Percentiles rank a stretch among this genome's conserved stretches.
phyloP scores from a whole-genome alignment of 2,797 vertebrate species.

The Gallinago nigripennis region DNA sequence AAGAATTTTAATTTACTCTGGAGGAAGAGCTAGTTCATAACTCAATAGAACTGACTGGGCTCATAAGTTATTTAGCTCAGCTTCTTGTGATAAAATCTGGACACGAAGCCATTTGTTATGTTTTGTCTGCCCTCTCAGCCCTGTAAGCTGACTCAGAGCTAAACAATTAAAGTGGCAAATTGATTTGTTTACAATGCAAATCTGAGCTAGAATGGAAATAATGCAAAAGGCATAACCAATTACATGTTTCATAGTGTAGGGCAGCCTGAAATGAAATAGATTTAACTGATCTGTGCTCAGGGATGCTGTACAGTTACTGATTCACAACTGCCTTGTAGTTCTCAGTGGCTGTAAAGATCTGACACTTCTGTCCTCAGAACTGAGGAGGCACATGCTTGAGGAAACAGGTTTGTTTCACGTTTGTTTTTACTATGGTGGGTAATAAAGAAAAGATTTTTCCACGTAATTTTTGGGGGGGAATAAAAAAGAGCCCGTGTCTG shows the following conservation, averaged over 20 bases:
- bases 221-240: slow-evolving; percentile 33
- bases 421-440: neutral
- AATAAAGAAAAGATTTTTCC: neutral
- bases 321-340: neutral
- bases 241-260: neutral
- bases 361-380: neutral
- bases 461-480: rapidly evolving
- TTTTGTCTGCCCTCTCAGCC: slow-evolving; percentile 32
- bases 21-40: slow-evolving; percentile 54
- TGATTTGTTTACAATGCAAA: slow-evolving; percentile 52
- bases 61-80: slow-evolving; percentile 60
- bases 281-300: neutral
- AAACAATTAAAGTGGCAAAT: slow-evolving; percentile 50
- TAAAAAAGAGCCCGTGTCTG: rapidly evolving
- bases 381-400: neutral
- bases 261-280: neutral
- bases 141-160: slow-evolving; percentile 18
- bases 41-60: slow-evolving; percentile 36
- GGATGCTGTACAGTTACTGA: neutral
- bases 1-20: slow-evolving; percentile 67
- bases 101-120: slow-evolving; percentile 20
- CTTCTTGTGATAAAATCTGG: slow-evolving; percentile 53
- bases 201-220: slow-evolving; percentile 33
- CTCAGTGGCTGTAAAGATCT: neutral
- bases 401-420: neutral